Base-by-base conservation (phyloP, 2,888 invertebrate genomes). In the Chelonus formosanus region DNA sequence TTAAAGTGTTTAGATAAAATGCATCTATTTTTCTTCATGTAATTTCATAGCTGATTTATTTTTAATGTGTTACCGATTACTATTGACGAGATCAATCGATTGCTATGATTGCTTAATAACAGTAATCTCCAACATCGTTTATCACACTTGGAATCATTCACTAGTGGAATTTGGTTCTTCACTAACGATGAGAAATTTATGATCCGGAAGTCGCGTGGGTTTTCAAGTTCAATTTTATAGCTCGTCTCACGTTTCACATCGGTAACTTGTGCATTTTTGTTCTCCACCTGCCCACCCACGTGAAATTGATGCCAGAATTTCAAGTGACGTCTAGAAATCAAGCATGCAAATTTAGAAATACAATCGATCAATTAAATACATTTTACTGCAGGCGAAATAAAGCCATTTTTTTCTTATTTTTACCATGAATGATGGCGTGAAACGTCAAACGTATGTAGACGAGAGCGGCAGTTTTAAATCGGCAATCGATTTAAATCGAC, bases 401-500 rank as follows among this genome's bases (percentile, higher is more conserved):
- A 63, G 55, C 61, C 66, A 48, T 47, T 63, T 63, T 68, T 57
- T 53, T 56, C 43, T 55, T 35, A 40, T 48, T 36, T 48, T 43
- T 63, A 55, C n/a, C 32, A 43, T 59, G 60, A 56, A 60, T 50
- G 65, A 66, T 70, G 65, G 67, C 68, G 68, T 67, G 70, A 68
- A 65, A 55, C 65, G 56, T 61, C 40, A n/a, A 53, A 40, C 10
- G 32, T 61, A 44, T 36, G 4, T 45, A n/a, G 40, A 53, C 35
- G 48, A 31, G 57, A 35, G 35, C 34, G 55, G 57, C 7, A 32
- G 63, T 36, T 54, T 69, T 67, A 65, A 73, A 71, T 69, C 58
- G 69, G 58, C 69, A 70, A 72, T 67, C 71, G 71, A 71, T 73
- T 71, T 69, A 66, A 75, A 68, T 73, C 73, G 73, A 71, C 71